Conservation (phyloP, 2,113 vertebrate species). For the Callaeas wilsoni region DNA sequence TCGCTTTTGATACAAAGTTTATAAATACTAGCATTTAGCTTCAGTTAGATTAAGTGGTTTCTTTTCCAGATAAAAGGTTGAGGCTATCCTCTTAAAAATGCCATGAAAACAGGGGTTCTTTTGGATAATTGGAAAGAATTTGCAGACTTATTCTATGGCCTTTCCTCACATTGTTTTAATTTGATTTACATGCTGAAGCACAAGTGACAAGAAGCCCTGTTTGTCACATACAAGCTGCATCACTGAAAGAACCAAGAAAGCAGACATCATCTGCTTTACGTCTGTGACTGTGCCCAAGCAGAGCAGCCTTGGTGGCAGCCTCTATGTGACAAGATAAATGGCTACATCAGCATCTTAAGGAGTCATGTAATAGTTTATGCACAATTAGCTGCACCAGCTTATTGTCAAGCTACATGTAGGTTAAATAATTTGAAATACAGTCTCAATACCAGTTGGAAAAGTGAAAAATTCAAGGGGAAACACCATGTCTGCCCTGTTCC, state of each 20-base stretch:
- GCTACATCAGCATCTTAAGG: background rate
- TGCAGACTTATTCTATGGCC: background rate
- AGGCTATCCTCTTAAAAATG: background rate
- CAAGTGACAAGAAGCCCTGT: background rate
- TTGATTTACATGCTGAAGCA: background rate
- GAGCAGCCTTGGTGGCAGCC: background rate
- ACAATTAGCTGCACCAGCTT: background rate
- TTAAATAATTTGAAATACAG: background rate
- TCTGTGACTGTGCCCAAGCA: accelerated
- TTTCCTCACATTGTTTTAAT: background rate
- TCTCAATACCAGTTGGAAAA: background rate
- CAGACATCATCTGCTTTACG: background rate
- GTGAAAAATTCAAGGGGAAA: background rate
- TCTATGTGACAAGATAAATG: background rate
- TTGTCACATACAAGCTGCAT: background rate
- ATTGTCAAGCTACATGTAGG: background rate
- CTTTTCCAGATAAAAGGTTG: background rate
- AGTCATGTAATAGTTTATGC: background rate
- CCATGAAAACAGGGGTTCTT: accelerated
- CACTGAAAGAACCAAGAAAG: background rate
- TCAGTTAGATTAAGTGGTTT: background rate
- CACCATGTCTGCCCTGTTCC: background rate
- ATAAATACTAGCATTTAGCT: background rate
- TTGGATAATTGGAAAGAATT: background rate
- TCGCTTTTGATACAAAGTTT: background rate